phyloP scores from a whole-genome alignment of 2,113 vertebrate species.

The Ciconia boyciana region DNA sequence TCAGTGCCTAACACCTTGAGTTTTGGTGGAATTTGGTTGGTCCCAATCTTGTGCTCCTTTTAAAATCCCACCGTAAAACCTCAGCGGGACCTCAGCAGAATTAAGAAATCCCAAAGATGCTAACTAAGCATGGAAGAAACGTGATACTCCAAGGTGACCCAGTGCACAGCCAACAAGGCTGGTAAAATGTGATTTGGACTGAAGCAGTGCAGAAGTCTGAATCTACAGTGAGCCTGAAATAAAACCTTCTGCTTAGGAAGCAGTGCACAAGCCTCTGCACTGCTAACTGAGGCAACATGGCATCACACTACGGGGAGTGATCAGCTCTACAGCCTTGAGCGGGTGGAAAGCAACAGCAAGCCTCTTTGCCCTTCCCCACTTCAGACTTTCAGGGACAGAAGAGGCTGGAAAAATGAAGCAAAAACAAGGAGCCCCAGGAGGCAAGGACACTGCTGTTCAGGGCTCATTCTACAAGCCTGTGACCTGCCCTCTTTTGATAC shows the following conservation, averaged over 20 bases:
- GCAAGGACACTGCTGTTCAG: neutral
- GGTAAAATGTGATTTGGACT: neutral
- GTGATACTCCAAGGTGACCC: neutral
- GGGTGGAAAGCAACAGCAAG: neutral
- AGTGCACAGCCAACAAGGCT: neutral
- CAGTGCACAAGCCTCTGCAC: rapidly evolving
- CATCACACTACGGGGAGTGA: neutral
- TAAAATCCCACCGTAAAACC: neutral
- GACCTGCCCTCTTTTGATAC: neutral
- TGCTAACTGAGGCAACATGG: neutral
- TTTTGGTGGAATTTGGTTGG: neutral
- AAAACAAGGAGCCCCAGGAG: neutral
- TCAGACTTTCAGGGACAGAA: neutral
- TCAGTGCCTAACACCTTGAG: neutral
- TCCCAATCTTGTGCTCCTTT: neutral
- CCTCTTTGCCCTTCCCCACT: neutral
- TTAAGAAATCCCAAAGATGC: neutral
- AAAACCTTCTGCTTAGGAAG: neutral
- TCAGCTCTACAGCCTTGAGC: neutral
- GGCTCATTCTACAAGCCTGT: neutral
- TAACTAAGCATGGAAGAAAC: neutral
- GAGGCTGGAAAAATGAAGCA: neutral
- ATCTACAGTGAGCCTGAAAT: neutral
- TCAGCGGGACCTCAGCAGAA: neutral
- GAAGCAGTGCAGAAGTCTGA: neutral